Percentiles rank a stretch among this genome's conserved stretches.
Evolutionary conservation across 1,140 invertebrate species (phyloP).

Genomic region (Drosophila jambulina): DNA sequence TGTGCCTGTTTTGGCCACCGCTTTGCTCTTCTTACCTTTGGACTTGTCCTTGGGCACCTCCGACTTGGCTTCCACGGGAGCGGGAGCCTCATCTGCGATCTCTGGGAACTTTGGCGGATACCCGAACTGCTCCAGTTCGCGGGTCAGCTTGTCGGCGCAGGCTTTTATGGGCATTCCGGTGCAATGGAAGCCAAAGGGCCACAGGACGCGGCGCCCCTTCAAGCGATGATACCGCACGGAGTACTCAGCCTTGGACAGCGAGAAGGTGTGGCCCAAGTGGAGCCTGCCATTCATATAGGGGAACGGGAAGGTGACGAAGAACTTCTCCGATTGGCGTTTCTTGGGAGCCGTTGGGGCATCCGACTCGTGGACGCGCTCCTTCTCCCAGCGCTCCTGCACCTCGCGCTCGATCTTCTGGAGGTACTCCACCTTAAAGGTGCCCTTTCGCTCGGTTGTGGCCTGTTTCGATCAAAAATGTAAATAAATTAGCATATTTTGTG

Average conservation of each 20-base stretch:
- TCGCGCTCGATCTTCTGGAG: constrained; percentile 94
- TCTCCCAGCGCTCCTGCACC: constrained; percentile 94
- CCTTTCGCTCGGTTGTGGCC: constrained; percentile 90
- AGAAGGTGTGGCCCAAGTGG: constrained; percentile 99
- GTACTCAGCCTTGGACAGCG: constrained; percentile 99
- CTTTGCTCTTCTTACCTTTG: constrained; percentile 99
- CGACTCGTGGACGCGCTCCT: constrained; percentile 91
- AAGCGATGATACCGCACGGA: constrained; percentile 95
- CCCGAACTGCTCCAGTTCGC: constrained; percentile 97
- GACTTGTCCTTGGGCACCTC: constrained; percentile 95
- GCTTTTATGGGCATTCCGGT: constrained; percentile 99
- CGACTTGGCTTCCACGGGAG: constrained; percentile 86
- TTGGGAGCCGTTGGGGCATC: constrained; percentile 89
- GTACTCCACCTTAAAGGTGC: constrained; percentile 96
- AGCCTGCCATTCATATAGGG: constrained; percentile 99
- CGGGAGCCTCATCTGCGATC: constrained; percentile 85
- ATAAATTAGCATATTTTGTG: constrained; percentile 1
- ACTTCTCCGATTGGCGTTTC: constrained; percentile 91
- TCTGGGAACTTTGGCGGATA: constrained; percentile 96
- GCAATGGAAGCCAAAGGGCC: constrained; percentile 99
- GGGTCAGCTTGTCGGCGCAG: constrained; percentile 98
- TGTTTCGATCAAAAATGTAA: constrained; percentile 8
- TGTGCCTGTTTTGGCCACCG: constrained; percentile 94
- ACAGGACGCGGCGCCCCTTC: constrained; percentile 95
- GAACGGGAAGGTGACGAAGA: constrained; percentile 97